phyloP scores from a whole-genome alignment of 1,140 invertebrate species.

The Helicoverpa armigera region DNA sequence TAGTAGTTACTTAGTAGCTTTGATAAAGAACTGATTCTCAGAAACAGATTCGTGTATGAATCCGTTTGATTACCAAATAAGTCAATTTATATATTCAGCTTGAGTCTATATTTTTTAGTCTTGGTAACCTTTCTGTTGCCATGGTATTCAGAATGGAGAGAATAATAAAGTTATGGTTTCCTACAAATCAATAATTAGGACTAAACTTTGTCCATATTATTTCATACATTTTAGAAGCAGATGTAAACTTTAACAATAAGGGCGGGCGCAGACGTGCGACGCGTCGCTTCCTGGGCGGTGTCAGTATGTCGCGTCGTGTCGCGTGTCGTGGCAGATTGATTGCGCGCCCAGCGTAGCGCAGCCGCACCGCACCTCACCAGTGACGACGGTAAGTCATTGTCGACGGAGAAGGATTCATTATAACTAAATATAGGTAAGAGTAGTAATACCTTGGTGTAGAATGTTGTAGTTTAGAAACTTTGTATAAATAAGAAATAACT shows the following conservation, averaged over 20 bases:
- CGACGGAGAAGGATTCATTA: neutral
- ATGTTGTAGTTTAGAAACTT: no score
- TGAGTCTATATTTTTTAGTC: neutral
- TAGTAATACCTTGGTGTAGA: no score
- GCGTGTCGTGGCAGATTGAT: constrained; percentile 20
- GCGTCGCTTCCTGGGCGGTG: constrained; percentile 7
- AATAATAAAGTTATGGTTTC: no score
- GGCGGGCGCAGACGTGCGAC: neutral
- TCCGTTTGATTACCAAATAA: neutral
- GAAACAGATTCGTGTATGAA: no score
- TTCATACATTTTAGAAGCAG: neutral
- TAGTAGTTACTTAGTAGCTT: no score
- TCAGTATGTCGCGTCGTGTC: constrained; percentile 16
- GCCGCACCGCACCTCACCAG: neutral
- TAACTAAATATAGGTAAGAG: no score
- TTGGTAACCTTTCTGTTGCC: neutral
- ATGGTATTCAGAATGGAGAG: no score
- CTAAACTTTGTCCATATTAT: no score
- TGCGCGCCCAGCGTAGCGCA: neutral
- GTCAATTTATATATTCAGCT: no score
- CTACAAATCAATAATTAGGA: no score
- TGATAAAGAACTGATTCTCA: neutral
- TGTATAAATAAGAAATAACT: no score
- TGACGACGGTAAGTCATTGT: neutral
- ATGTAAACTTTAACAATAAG: neutral